phyloP scores from a whole-genome alignment of 2,113 vertebrate genomes.

The Alces alces region DNA sequence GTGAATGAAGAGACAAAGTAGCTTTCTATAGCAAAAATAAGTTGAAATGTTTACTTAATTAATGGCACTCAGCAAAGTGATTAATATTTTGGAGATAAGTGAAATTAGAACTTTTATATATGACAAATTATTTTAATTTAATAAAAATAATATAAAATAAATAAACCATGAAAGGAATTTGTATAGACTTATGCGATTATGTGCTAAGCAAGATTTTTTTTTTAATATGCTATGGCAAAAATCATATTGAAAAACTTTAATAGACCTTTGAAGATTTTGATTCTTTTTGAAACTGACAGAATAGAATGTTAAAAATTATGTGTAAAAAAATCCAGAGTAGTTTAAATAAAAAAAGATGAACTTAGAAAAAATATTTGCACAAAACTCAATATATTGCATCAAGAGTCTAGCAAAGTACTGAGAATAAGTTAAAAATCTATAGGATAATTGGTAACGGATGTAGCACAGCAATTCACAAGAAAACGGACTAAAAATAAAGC shows the following conservation, averaged over 20 bases:
- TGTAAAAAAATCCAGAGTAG: background rate
- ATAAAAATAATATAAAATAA: background rate
- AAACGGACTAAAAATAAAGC: background rate
- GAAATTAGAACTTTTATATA: background rate
- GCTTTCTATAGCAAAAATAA: background rate
- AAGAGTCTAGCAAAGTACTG: background rate
- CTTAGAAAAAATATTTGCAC: background rate
- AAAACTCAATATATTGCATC: background rate
- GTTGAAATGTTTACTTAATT: background rate
- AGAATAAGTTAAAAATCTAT: no score
- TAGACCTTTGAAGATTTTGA: background rate
- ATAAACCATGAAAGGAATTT: background rate
- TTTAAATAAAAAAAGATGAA: background rate
- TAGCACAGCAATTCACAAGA: background rate
- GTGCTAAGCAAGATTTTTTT: background rate
- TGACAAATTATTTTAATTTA: background rate
- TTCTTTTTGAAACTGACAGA: background rate
- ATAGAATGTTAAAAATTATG: background rate
- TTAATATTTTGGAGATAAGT: background rate
- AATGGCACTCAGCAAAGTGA: background rate
- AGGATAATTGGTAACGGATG: background rate
- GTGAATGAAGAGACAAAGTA: background rate
- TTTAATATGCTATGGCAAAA: background rate
- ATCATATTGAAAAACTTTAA: background rate
- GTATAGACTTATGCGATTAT: background rate